Percentiles rank a stretch among this genome's conserved stretches.
Conservation (phyloP, 2,888 invertebrate species). For the Torymus tubicola region DNA sequence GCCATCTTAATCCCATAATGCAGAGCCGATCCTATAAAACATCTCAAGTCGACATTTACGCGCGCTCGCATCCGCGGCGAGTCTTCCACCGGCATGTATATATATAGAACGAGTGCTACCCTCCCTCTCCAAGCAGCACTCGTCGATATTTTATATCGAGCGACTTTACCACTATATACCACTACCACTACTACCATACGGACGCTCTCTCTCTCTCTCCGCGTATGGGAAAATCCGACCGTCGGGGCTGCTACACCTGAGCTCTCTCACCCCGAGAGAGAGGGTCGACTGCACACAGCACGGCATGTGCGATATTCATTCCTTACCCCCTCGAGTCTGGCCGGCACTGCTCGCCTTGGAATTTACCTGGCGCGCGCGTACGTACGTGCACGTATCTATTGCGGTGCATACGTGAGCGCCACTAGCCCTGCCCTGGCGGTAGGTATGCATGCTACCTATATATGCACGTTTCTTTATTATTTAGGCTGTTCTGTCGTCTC, state of each 20-base stretch:
- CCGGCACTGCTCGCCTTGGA: constrained; percentile 17
- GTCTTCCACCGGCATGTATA: neutral
- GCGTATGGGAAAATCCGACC: constrained; percentile 35
- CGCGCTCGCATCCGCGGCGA: no score
- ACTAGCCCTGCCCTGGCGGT: neutral
- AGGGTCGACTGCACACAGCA: neutral
- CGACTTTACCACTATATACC: neutral
- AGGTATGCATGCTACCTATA: constrained; percentile 5
- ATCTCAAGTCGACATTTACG: constrained; percentile 8
- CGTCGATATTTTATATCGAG: constrained; percentile 50
- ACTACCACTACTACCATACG: neutral
- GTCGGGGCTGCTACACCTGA: constrained; percentile 33
- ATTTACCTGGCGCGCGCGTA: constrained; percentile 9
- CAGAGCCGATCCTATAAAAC: neutral
- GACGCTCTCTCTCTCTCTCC: neutral
- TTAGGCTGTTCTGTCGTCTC: neutral
- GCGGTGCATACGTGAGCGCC: neutral
- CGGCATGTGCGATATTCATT: constrained; percentile 43
- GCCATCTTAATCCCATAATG: no score
- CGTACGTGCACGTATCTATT: neutral
- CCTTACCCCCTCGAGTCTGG: constrained; percentile 18
- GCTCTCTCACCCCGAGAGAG: constrained; percentile 8
- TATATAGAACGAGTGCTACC: neutral
- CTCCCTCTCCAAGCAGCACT: neutral
- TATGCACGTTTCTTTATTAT: constrained; percentile 45